Conservation (phyloP, 2,888 invertebrate genomes). For the Rhimphoctona megacephalus region DNA sequence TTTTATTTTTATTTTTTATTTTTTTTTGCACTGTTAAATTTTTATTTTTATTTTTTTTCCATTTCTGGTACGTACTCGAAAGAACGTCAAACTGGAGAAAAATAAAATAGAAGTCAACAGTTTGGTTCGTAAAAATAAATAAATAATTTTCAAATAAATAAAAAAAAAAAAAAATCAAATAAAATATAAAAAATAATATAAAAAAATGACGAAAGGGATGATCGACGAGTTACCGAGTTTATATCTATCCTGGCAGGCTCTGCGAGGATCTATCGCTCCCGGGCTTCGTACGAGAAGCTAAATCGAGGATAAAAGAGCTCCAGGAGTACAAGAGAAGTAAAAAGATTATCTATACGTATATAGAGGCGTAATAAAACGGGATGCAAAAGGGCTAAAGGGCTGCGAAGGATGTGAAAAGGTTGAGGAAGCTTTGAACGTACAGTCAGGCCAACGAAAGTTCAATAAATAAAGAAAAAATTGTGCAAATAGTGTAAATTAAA, state of each 20-base stretch:
- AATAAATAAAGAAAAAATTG: neutral
- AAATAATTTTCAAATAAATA: conserved; percentile 28
- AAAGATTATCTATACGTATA: conserved; percentile 65
- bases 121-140: neutral
- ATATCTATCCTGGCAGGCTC: conserved; percentile 72
- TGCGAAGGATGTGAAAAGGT: conserved; percentile 51
- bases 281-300: conserved; percentile 73
- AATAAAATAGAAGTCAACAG: neutral
- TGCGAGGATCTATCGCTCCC: conserved; percentile 79
- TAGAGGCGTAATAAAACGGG: conserved; percentile 55
- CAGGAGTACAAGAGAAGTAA: conserved; percentile 67
- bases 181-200: neutral
- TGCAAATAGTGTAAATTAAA: neutral
- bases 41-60: conserved; percentile 15
- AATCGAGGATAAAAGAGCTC: conserved; percentile 61
- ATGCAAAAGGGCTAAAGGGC: conserved; percentile 74
- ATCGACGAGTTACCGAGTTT: conserved; percentile 61
- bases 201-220: conserved; percentile 8
- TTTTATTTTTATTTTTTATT: neutral
- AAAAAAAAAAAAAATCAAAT: conserved; percentile 12
- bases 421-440: conserved; percentile 34
- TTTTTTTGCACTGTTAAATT: conserved; percentile 34
- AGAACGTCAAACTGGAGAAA: neutral
- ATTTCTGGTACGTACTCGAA: neutral
- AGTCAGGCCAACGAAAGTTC: conserved; percentile 7